These are phyloP conservation scores for Nemurella pictetii DNA, from an alignment of 2,888 invertebrate species.

Conservation along the genomic window DNA sequence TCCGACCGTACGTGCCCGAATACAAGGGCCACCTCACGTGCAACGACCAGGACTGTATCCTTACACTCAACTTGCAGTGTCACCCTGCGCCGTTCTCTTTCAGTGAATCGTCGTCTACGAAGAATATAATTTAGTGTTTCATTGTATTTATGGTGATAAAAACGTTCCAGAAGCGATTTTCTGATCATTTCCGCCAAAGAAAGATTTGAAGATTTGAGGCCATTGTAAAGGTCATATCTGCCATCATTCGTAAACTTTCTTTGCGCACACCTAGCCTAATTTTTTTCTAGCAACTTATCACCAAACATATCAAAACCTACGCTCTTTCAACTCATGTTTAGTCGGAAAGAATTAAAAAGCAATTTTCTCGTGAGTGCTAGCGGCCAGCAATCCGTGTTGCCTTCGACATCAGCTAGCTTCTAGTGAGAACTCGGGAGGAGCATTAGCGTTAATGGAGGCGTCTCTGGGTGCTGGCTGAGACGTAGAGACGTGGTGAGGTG, in stretches of 20 bases:
- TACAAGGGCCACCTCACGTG: constrained; percentile 71
- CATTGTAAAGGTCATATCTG: too few relatives aligned
- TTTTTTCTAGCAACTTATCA: neutral
- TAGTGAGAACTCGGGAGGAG: neutral
- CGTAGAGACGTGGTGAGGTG: neutral
- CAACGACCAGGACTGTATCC: constrained; percentile 77
- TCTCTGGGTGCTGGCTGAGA: too few relatives aligned
- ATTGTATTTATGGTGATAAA: too few relatives aligned
- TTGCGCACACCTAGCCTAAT: too few relatives aligned
- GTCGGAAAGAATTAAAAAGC: neutral
- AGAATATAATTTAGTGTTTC: too few relatives aligned
- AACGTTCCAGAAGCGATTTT: too few relatives aligned
- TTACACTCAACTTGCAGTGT: constrained; percentile 49
- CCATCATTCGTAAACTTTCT: too few relatives aligned
- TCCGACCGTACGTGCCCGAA: constrained; percentile 89
- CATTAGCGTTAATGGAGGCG: neutral
- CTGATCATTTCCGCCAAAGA: too few relatives aligned
- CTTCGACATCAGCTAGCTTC: neutral
- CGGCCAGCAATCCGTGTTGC: neutral
- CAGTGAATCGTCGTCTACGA: too few relatives aligned
- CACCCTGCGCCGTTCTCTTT: too few relatives aligned
- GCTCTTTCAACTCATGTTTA: neutral
- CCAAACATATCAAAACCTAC: neutral
- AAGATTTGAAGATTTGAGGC: too few relatives aligned
- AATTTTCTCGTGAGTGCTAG: neutral